Evolutionary conservation across 2,888 invertebrate species (phyloP).

Genomic region (Polylopha cassiicola): DNA sequence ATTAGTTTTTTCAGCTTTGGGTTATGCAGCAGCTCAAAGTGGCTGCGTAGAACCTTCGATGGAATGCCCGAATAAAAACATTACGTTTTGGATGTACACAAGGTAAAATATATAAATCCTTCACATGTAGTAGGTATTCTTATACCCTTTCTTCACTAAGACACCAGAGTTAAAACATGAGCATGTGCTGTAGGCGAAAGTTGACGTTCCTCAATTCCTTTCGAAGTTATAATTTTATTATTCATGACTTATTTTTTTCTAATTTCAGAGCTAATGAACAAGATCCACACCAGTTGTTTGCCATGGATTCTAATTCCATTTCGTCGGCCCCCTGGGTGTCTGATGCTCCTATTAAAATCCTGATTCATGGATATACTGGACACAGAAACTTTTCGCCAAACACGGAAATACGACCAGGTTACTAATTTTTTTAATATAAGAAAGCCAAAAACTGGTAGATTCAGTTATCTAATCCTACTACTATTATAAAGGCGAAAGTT

Average conservation of each 20-base stretch:
- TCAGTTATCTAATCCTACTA: neutral
- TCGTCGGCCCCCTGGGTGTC: slow-evolving; percentile 60
- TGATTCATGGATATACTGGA: slow-evolving; percentile 82
- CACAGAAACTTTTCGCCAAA: slow-evolving; percentile 78
- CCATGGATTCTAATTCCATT: slow-evolving; percentile 48
- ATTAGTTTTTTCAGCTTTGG: slow-evolving; percentile 23
- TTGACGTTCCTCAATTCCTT: neutral
- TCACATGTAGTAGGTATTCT: neutral
- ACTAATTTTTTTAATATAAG: slow-evolving; percentile 8
- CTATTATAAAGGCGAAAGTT: neutral
- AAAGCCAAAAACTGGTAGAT: neutral
- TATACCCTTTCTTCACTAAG: neutral
- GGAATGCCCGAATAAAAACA: slow-evolving; percentile 77
- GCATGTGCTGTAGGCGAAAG: neutral
- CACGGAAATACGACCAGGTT: slow-evolving; percentile 78
- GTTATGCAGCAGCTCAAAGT: slow-evolving; percentile 20
- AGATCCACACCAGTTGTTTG: slow-evolving; percentile 62
- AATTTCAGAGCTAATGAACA: slow-evolving; percentile 51
- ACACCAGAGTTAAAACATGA: neutral
- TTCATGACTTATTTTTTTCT: slow-evolving; percentile 5
- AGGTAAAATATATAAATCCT: slow-evolving; percentile 52
- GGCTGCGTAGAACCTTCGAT: slow-evolving; percentile 54
- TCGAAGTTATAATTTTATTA: neutral
- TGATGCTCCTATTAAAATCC: slow-evolving; percentile 70
- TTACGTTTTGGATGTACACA: slow-evolving; percentile 80